These are phyloP conservation scores for Cerastis leucographa DNA, from an alignment of 2,888 invertebrate genomes.

Conservation along the genomic window DNA sequence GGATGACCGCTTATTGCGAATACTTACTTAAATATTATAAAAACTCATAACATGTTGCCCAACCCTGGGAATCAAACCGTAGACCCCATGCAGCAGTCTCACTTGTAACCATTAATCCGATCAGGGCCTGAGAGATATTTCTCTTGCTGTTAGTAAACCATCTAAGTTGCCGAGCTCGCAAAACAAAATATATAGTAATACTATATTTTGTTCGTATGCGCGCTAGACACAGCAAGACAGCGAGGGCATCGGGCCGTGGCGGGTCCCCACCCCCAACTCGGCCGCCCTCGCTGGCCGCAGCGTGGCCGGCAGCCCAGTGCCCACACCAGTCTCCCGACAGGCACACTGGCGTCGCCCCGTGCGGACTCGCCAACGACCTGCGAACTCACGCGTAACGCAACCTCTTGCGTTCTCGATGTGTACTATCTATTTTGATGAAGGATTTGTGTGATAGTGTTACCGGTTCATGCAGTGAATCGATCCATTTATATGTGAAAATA, in stretches of 20 bases:
- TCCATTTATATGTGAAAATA: slow-evolving; percentile 27
- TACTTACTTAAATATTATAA: not conserved
- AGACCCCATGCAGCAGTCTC: not conserved
- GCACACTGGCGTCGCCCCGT: slow-evolving; percentile 43
- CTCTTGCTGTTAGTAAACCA: not conserved
- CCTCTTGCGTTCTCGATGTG: slow-evolving; percentile 68
- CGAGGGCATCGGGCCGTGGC: slow-evolving; percentile 60
- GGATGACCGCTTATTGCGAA: too few relatives aligned
- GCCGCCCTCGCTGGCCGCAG: slow-evolving; percentile 39
- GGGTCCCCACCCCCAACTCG: slow-evolving; percentile 64
- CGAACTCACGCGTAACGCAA: slow-evolving; percentile 72
- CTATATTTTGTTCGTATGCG: slow-evolving; percentile 23
- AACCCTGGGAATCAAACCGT: slow-evolving; percentile 2
- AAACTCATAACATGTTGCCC: not conserved
- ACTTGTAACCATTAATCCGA: too few relatives aligned
- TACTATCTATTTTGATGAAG: slow-evolving; percentile 57
- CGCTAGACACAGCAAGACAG: slow-evolving; percentile 23
- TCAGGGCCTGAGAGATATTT: too few relatives aligned
- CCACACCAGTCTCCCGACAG: slow-evolving; percentile 54
- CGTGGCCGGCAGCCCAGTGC: slow-evolving; percentile 22
- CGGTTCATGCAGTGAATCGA: slow-evolving; percentile 34
- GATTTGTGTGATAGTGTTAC: slow-evolving; percentile 53
- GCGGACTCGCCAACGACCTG: slow-evolving; percentile 51
- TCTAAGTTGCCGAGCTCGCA: not conserved
- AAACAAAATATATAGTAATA: not conserved